Conservation (phyloP, 1,140 invertebrate species). For the Rhyzopertha dominica region DNA sequence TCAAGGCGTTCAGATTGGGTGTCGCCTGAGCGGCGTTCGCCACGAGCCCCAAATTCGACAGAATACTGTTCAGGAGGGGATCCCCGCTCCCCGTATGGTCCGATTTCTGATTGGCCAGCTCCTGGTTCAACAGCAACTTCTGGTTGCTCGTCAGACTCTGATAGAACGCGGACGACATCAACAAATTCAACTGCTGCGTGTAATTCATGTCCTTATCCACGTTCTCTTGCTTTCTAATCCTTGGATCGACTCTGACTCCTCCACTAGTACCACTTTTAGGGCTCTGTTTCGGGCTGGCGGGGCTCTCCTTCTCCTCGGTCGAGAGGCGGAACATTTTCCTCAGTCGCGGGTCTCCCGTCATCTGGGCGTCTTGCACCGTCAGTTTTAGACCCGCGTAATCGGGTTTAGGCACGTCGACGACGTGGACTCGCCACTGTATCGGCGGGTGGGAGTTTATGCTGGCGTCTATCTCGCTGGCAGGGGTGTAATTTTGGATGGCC, state of each 20-base stretch:
- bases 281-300: slow-evolving; percentile 47
- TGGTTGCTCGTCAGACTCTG: slow-evolving; percentile 60
- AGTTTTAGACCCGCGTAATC: slow-evolving; percentile 70
- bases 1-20: slow-evolving; percentile 22
- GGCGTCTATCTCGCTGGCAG: slow-evolving; percentile 79
- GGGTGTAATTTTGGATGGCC: slow-evolving; percentile 66
- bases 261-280: slow-evolving; percentile 39
- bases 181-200: slow-evolving; percentile 51
- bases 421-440: slow-evolving; percentile 59
- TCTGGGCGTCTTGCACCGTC: slow-evolving; percentile 60
- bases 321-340: slow-evolving; percentile 66
- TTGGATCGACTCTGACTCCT: slow-evolving; percentile 31
- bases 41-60: slow-evolving; percentile 49
- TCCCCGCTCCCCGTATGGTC: slow-evolving; percentile 36
- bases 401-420: slow-evolving; percentile 65
- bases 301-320: slow-evolving; percentile 51
- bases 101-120: slow-evolving; percentile 38
- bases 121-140: slow-evolving; percentile 62
- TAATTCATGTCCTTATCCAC: slow-evolving; percentile 30
- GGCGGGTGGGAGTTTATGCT: slow-evolving; percentile 71
- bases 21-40: slow-evolving; percentile 10
- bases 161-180: slow-evolving; percentile 61
- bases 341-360: slow-evolving; percentile 64
- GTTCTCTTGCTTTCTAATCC: slow-evolving; percentile 25
- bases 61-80: slow-evolving; percentile 51